A percentile compares a stretch with the other conserved stretches of the same genome.
Evolutionary conservation across 53 echinoderm and acorn worm genomes (phyloP).

Genomic region (Patiria pectinifera): DNA sequence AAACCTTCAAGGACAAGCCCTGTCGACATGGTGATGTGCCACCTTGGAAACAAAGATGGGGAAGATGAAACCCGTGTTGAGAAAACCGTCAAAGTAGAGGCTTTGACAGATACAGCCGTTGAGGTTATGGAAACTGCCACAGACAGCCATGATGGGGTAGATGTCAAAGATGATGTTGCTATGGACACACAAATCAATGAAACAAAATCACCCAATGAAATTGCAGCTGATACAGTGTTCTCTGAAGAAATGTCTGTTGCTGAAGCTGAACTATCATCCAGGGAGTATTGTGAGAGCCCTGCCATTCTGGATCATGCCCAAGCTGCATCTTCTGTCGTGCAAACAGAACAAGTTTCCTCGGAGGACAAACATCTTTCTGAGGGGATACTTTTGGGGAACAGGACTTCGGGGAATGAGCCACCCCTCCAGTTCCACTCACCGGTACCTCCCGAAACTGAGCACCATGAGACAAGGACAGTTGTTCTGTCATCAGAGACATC

Average conservation of each 20-base stretch:
- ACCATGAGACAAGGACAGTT: background rate
- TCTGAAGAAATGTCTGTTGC: background rate
- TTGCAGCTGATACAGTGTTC: background rate
- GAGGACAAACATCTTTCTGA: background rate
- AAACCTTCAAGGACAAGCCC: background rate
- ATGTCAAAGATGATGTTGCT: background rate
- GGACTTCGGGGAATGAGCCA: background rate
- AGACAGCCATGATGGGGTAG: background rate
- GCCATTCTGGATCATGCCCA: background rate
- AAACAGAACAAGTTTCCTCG: background rate
- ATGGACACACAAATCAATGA: background rate
- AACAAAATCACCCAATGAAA: background rate
- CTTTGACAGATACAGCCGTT: background rate
- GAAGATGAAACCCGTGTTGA: background rate
- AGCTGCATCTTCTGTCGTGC: background rate
- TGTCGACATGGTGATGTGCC: background rate
- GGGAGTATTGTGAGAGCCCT: background rate
- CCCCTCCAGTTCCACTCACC: background rate
- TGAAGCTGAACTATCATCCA: background rate
- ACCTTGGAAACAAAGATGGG: background rate
- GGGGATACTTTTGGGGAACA: background rate
- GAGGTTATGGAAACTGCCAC: background rate
- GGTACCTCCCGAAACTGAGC: background rate
- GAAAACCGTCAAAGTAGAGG: background rate
- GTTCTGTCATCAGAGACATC: background rate